Base-by-base conservation (phyloP, 2,797 vertebrate species). In the Cuniculus paca region DNA sequence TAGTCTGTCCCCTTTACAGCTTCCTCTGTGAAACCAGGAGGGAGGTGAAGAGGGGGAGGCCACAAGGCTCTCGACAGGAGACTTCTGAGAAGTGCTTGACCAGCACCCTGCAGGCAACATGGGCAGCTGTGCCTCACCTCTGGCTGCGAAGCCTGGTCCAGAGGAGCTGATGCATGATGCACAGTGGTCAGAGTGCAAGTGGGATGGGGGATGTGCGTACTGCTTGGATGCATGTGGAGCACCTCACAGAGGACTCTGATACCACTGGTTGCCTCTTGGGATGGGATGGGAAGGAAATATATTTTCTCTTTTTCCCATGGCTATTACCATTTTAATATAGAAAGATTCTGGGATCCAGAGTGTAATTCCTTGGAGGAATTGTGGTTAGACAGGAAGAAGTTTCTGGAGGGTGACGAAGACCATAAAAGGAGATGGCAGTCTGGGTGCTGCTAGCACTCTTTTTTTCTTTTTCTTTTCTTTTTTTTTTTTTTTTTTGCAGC, bases 311-410 rank as follows among this genome's bases (percentile, higher is more conserved):
- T 17, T 56, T 68, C 24, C 10, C 39, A 17, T 26, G 9, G n/a
- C 2, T 61, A 20, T 85, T 36, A 39, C 20, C 36, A 81, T 83
- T 93, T 91, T 72, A 68, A 81, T 82, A 95, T 90, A 88, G 84
- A 84, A 58, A 82, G 74, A 70, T 75, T 63, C 42, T 17, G 31
- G 56, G 68, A 70, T 68, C 65, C 80, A 72, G 70, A 70, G 39
- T 83, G 9, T 86, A 31, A 3, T 45, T 95, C 20, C 39, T 45
- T 56, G 85, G 61, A 58, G 17, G 45, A 36, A 22, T 16, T 70
- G 58, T 63, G 31, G 24, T 61, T 39, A 78, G 22, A 63, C 52
- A 65, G 77, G 31, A 92, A 36, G 48, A 54, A 61, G 39, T 58
- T 79, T 34, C 50, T 17, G 48, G 70, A 54, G 42, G 36, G 34